phyloP scores from a whole-genome alignment of 1,140 invertebrate species.

The Eueides isabella region DNA sequence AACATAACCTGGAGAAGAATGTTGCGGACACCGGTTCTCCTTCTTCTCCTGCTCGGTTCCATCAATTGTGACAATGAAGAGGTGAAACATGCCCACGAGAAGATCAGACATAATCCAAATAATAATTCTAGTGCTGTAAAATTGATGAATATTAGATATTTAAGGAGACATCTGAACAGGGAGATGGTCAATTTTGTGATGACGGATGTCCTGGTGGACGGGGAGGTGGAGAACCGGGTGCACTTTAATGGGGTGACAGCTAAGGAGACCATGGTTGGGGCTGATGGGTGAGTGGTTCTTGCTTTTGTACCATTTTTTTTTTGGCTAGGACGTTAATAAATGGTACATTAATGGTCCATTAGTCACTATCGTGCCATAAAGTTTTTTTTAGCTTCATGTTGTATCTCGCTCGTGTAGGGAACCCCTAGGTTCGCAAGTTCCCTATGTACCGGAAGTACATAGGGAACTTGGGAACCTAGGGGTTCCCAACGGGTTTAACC shows the following conservation, averaged over 20 bases:
- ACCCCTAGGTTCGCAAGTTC: too few relatives aligned
- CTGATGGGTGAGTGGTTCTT: constrained; percentile 73
- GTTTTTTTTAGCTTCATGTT: too few relatives aligned
- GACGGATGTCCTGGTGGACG: constrained; percentile 83
- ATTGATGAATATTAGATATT: constrained; percentile 69
- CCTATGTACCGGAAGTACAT: too few relatives aligned
- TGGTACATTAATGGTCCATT: too few relatives aligned
- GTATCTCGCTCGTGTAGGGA: too few relatives aligned
- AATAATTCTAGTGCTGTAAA: constrained; percentile 14
- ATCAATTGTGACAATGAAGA: constrained; percentile 63
- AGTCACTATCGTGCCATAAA: too few relatives aligned
- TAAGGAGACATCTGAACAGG: constrained; percentile 65
- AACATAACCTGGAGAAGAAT: constrained; percentile 63
- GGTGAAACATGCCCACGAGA: constrained; percentile 39
- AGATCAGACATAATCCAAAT: constrained; percentile 29
- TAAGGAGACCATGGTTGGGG: constrained; percentile 84
- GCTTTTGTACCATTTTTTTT: not conserved
- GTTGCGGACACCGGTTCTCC: constrained; percentile 57
- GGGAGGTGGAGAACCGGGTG: constrained; percentile 84
- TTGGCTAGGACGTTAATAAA: too few relatives aligned
- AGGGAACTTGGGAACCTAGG: too few relatives aligned
- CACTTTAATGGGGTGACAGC: constrained; percentile 84
- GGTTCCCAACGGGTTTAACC: too few relatives aligned
- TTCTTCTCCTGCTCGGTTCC: constrained; percentile 64
- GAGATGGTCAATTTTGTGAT: constrained; percentile 83